A percentile compares a stretch with the other conserved stretches of the same genome.
Conservation (phyloP, 2,797 vertebrate species). For the Tympanoctomys barrerae region DNA sequence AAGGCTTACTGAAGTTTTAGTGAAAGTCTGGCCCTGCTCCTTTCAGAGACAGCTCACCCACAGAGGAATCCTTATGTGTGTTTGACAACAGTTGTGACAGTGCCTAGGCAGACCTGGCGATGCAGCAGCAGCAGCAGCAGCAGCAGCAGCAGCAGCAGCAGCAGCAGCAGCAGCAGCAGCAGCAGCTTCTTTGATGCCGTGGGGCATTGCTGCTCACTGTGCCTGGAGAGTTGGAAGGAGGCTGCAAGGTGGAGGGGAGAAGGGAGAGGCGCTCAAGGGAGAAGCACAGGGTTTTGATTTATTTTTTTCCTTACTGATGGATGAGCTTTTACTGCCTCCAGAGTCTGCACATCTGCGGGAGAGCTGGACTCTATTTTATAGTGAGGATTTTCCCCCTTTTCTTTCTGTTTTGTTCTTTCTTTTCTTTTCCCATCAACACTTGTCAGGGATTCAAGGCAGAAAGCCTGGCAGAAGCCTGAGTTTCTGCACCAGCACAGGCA, state of each 20-base stretch:
- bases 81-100: background rate
- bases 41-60: background rate
- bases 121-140: no score
- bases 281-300: background rate
- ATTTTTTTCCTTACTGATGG: background rate
- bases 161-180: no score
- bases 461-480: constrained; percentile 76
- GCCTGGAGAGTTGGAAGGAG: background rate
- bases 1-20: background rate
- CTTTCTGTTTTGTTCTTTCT: background rate
- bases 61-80: background rate
- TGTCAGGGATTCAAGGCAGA: constrained; percentile 76
- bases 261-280: background rate
- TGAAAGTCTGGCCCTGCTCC: background rate
- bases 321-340: background rate
- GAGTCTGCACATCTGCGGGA: constrained; percentile 43
- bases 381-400: background rate
- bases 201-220: background rate
- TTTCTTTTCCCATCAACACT: constrained; percentile 76
- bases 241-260: background rate
- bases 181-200: background rate
- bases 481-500: constrained; percentile 78
- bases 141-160: no score
- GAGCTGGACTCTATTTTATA: constrained; percentile 48
- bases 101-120: background rate